phyloP scores from a whole-genome alignment of 2,797 vertebrate genomes.

The Corythornis leucogaster region DNA sequence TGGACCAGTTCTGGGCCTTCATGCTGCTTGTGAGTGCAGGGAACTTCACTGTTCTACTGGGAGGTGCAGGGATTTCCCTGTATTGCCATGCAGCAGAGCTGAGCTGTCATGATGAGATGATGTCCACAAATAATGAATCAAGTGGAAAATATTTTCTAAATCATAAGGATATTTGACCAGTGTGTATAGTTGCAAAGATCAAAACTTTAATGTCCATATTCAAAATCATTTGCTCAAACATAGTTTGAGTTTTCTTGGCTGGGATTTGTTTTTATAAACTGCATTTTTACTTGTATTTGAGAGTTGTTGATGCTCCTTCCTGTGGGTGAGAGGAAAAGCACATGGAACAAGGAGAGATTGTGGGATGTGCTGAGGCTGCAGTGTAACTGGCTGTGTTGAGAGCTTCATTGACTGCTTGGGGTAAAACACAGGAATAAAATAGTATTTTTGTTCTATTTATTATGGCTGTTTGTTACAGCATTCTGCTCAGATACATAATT shows the following conservation, averaged over 20 bases:
- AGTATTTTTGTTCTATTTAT: not conserved
- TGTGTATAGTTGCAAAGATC: not conserved
- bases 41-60: not conserved
- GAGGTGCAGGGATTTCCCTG: not conserved
- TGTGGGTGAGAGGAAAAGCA: not conserved
- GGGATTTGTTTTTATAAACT: not conserved
- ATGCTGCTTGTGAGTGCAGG: fast-evolving
- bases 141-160: not conserved
- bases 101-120: fast-evolving
- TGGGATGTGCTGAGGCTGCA: not conserved
- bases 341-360: not conserved
- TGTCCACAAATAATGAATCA: not conserved
- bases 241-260: not conserved
- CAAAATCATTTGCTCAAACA: not conserved
- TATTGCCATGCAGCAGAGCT: not conserved
- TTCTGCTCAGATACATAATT: not conserved
- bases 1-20: not conserved
- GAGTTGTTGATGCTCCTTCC: not conserved
- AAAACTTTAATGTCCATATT: not conserved
- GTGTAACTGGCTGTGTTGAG: not conserved
- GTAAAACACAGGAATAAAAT: not conserved
- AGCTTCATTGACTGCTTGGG: not conserved
- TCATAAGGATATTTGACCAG: not conserved
- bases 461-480: not conserved
- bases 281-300: not conserved